phyloP scores from a whole-genome alignment of 2,888 invertebrate species.

The Epinotia bilunana region DNA sequence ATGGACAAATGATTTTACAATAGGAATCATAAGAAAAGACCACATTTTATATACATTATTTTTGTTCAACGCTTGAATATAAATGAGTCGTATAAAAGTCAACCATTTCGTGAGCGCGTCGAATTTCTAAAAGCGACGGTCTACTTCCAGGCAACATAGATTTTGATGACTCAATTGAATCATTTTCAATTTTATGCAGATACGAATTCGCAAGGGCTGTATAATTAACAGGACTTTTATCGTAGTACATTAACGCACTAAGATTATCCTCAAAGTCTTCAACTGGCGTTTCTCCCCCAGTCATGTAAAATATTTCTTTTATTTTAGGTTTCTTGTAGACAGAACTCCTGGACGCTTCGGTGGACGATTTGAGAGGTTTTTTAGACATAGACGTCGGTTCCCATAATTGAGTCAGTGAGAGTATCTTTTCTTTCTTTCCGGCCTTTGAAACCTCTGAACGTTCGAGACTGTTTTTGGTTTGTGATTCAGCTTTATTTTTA shows the following conservation, averaged over 20 bases:
- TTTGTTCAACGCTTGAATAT: constrained; percentile 6
- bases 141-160: constrained; percentile 11
- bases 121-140: constrained; percentile 1
- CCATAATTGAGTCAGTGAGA: not conserved
- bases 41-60: not conserved
- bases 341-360: not conserved
- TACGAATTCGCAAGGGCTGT: constrained; percentile 2
- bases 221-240: constrained; percentile 4
- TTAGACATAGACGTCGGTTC: not conserved
- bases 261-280: constrained; percentile 12
- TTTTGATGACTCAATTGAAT: not conserved
- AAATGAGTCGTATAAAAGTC: not conserved
- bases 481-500: not conserved
- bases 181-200: not conserved
- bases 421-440: not conserved
- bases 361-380: not conserved
- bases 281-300: not conserved
- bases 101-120: not conserved
- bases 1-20: not conserved
- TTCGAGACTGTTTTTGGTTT: not conserved
- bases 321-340: not conserved
- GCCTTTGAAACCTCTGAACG: not conserved
- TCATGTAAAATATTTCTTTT: constrained; percentile 20
- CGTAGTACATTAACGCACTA: not conserved
- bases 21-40: not conserved